Evolutionary conservation across 2,888 invertebrate genomes (phyloP).

Genomic region (Drosophila mayaguana): DNA sequence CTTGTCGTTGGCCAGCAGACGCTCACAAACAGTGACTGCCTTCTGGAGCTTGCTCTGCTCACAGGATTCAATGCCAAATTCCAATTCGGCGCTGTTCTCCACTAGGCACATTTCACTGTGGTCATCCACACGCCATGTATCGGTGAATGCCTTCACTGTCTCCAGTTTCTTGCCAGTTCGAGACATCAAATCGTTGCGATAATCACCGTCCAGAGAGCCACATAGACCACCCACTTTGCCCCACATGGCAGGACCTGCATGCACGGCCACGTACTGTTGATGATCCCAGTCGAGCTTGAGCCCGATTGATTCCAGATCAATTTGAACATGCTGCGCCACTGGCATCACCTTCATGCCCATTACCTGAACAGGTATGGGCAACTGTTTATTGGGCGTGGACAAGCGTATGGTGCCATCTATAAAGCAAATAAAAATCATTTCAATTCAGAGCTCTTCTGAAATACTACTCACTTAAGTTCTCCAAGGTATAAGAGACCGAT

Average conservation of each 20-base stretch:
- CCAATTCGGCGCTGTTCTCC: constrained; percentile 79
- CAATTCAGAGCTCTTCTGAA: rapidly evolving
- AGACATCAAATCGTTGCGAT: constrained; percentile 89
- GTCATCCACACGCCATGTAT: constrained; percentile 84
- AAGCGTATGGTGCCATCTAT: constrained; percentile 87
- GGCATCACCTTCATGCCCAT: constrained; percentile 91
- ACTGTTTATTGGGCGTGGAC: constrained; percentile 86
- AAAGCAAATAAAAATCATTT: neutral
- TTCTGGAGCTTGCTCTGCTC: constrained; percentile 71
- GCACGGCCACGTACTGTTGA: constrained; percentile 89
- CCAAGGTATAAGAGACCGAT: constrained; percentile 89
- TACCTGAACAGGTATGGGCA: constrained; percentile 90
- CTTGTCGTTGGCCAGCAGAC: constrained; percentile 88
- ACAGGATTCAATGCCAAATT: constrained; percentile 78
- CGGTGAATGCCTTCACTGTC: constrained; percentile 83
- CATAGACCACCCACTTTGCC: constrained; percentile 93
- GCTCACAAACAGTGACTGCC: constrained; percentile 88
- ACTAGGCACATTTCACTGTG: constrained; percentile 78
- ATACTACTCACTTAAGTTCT: constrained; percentile 85
- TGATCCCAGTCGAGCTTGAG: constrained; percentile 91
- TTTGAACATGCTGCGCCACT: constrained; percentile 89
- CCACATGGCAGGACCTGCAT: constrained; percentile 90
- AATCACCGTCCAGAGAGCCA: constrained; percentile 90
- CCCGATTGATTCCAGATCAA: constrained; percentile 89
- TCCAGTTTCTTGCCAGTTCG: constrained; percentile 87